Evolutionary conservation across 2,888 invertebrate genomes (phyloP).

Genomic region (Eristalis arbustorum): DNA sequence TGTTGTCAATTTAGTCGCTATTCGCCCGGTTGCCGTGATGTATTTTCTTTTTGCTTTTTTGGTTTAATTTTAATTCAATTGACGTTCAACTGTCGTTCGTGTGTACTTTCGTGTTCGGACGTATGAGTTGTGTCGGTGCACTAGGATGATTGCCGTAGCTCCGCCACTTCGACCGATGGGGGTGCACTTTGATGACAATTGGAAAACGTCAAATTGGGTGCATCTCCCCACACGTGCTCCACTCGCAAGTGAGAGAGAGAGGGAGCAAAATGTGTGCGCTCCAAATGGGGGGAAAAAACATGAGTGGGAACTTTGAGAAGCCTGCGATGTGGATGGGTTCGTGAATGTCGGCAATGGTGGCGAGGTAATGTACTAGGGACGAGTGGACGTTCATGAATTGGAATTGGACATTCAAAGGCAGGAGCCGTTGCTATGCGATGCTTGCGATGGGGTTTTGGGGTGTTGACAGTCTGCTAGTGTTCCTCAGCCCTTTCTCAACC

Average conservation of each 20-base stretch:
- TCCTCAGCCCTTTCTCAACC: too few species aligned
- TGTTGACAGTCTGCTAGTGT: too few species aligned
- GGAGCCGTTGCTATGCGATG: too few species aligned
- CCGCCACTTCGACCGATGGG: neutral
- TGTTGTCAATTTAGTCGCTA: constrained; percentile 21
- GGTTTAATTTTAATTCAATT: constrained; percentile 36
- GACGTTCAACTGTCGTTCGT: constrained; percentile 34
- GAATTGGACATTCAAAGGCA: too few species aligned
- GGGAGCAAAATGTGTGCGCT: neutral
- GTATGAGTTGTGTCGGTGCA: constrained; percentile 9
- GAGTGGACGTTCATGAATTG: too few species aligned
- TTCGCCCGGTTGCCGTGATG: neutral
- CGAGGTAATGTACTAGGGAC: too few species aligned
- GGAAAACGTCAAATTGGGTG: constrained; percentile 31
- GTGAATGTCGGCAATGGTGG: neutral
- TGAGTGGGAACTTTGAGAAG: neutral
- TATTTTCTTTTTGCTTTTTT: neutral
- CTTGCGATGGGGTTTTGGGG: too few species aligned
- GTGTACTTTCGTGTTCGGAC: neutral
- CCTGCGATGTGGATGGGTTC: neutral
- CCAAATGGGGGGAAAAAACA: neutral
- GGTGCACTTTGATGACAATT: constrained; percentile 14
- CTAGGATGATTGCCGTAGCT: neutral
- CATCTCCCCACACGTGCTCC: constrained; percentile 37
- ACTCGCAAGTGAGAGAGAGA: neutral